Base-by-base conservation (phyloP, 2,888 invertebrate genomes). In the Desoria tigrina region DNA sequence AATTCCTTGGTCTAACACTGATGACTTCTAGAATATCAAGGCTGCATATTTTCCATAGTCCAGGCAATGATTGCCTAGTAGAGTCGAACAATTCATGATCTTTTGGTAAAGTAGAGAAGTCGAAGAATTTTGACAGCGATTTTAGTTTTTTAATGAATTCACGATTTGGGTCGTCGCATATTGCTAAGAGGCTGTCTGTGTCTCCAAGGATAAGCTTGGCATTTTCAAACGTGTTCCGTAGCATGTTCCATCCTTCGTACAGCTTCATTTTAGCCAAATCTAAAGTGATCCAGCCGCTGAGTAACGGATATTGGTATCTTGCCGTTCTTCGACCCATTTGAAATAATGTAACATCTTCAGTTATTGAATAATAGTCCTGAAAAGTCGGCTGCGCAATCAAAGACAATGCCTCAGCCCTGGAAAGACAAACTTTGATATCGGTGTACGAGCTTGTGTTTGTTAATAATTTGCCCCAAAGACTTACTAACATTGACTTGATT, bases 21-120 rank as follows among this genome's bases (percentile, higher is more conserved):
- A 58, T 23, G 27, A 51, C 28, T 26, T 64, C 58, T 42, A 27
- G 21, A 11, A 64, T 23, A 27, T 18, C 9, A 4, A 27, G 42
- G 24, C 16, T n/a, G 37, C 27, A 45, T 27, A 58, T 9, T 42
- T 58, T 58, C 32, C 58, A 50, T 2, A 16, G n/a, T 2, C 64
- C 64, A 23, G 59, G 58, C 1, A 4, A 9, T 1, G 57, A 49
- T 59, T 53, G 26, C 23, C 59, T 58, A 16, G 6, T 23, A 2
- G 4, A 9, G 37, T 21, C 14, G 24, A 24, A 50, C 24, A 63
- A 18, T 21, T 21, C 16, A 18, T 50, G 49, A 26, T 37, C 9
- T 37, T 21, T 7, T 2, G 21, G 24, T 18, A 62, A 18, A 2
- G 14, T 26, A 14, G 50, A 49, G 49, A 63, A 57, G 27, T 63